These are phyloP conservation scores for Cnemophilus loriae DNA, from an alignment of 2,113 vertebrate species.

Conservation along the genomic window DNA sequence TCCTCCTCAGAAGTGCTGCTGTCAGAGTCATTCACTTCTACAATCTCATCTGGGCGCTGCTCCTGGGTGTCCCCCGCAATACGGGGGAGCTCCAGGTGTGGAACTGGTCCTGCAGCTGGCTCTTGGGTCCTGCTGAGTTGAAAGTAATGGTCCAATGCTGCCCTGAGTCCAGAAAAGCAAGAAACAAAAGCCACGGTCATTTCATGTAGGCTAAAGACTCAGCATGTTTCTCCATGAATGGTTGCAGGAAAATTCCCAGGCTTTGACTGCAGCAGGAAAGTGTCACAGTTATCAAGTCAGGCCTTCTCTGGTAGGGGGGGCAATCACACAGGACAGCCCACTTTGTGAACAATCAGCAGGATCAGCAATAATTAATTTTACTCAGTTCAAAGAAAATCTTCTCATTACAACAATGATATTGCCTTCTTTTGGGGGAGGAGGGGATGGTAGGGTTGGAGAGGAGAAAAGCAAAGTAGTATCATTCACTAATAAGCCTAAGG, in stretches of 20 bases:
- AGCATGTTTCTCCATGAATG: background rate
- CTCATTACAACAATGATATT: background rate
- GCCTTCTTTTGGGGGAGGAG: background rate
- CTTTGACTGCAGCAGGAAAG: background rate
- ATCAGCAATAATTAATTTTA: background rate
- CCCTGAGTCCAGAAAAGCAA: slow-evolving; percentile 32
- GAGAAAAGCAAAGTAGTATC: background rate
- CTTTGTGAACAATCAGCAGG: background rate
- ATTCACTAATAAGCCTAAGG: background rate
- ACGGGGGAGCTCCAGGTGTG: slow-evolving; percentile 36
- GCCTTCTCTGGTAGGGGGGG: background rate
- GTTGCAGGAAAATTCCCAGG: background rate
- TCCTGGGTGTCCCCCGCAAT: slow-evolving; percentile 14
- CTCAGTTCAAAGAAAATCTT: background rate
- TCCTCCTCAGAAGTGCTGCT: slow-evolving; percentile 43
- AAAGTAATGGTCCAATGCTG: slow-evolving; percentile 75
- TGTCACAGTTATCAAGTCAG: background rate
- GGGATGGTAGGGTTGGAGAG: background rate
- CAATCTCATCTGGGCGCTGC: slow-evolving; percentile 65
- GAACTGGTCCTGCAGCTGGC: background rate
- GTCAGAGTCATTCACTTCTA: slow-evolving; percentile 71
- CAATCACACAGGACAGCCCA: background rate
- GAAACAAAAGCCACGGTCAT: background rate
- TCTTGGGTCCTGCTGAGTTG: slow-evolving; percentile 73
- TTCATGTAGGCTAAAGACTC: background rate